Evolutionary conservation across 2,888 invertebrate genomes (phyloP).

Genomic region (Choristoneura rosaceana): DNA sequence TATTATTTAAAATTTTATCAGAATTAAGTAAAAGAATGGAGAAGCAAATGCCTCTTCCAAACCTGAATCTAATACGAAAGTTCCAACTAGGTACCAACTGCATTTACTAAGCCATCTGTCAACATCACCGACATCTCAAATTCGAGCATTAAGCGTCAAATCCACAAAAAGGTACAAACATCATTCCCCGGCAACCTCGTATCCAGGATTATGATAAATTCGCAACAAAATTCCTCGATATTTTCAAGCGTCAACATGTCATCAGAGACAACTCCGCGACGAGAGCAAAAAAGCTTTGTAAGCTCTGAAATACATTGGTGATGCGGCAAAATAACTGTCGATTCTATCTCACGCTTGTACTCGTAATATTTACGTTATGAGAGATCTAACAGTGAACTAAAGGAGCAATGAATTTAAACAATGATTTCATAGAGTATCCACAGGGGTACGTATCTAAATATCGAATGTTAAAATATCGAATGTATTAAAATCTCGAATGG

Average conservation of each 20-base stretch:
- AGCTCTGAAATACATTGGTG: not conserved
- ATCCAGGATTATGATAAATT: constrained; percentile 4
- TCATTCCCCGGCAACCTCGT: not conserved
- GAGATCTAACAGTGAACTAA: too few relatives aligned
- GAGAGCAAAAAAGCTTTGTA: not conserved
- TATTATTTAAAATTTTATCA: too few relatives aligned
- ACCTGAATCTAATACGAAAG: too few relatives aligned
- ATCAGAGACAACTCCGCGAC: not conserved
- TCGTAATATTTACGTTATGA: not conserved
- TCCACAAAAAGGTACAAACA: constrained; percentile 3
- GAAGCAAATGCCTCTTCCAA: too few relatives aligned
- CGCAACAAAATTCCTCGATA: constrained; percentile 8
- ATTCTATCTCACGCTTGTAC: not conserved
- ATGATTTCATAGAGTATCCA: too few relatives aligned
- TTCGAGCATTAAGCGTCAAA: not conserved
- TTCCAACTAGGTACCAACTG: too few relatives aligned
- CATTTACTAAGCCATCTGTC: not conserved
- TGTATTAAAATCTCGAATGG: too few relatives aligned
- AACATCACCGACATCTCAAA: not conserved
- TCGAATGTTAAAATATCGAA: too few relatives aligned
- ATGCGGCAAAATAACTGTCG: not conserved
- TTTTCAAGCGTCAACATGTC: constrained; percentile 1
- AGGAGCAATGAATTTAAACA: too few relatives aligned
- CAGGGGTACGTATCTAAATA: too few relatives aligned
- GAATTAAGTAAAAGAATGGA: too few relatives aligned